Conservation (phyloP, 1,140 invertebrate species). For the Triops cancriformis region DNA sequence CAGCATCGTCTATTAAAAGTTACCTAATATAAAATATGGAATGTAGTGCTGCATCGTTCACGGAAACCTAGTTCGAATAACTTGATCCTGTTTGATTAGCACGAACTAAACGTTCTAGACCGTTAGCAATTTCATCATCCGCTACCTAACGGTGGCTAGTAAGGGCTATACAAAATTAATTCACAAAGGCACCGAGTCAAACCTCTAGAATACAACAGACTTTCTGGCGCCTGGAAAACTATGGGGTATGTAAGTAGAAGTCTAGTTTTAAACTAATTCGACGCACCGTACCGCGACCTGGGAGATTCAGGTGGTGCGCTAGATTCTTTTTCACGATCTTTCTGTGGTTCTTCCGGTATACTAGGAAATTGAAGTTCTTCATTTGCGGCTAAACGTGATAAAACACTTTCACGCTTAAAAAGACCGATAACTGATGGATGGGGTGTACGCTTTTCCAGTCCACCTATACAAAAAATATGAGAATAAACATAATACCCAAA, state of each 20-base stretch:
- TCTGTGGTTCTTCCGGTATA: neutral
- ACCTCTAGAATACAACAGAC: neutral
- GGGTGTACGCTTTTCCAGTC: constrained; percentile 17
- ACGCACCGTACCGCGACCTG: neutral
- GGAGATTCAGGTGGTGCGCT: neutral
- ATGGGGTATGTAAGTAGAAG: neutral
- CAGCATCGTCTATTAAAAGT: too few species aligned
- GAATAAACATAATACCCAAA: neutral
- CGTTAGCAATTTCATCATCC: neutral
- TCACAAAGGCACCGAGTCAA: neutral
- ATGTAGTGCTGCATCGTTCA: too few species aligned
- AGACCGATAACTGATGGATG: constrained; percentile 34
- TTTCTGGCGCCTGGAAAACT: neutral
- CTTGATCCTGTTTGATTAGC: too few species aligned
- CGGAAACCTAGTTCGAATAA: too few species aligned
- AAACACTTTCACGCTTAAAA: constrained; percentile 33
- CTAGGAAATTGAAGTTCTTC: neutral
- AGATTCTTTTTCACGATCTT: neutral
- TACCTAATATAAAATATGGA: too few species aligned
- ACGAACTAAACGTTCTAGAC: neutral
- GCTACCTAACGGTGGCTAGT: neutral
- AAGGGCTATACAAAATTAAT: neutral
- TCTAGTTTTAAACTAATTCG: neutral
- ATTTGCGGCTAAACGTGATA: neutral
- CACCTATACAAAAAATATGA: constrained; percentile 7